Base-by-base conservation (phyloP, 2,113 vertebrate genomes). In the Grammomys surdaster region DNA sequence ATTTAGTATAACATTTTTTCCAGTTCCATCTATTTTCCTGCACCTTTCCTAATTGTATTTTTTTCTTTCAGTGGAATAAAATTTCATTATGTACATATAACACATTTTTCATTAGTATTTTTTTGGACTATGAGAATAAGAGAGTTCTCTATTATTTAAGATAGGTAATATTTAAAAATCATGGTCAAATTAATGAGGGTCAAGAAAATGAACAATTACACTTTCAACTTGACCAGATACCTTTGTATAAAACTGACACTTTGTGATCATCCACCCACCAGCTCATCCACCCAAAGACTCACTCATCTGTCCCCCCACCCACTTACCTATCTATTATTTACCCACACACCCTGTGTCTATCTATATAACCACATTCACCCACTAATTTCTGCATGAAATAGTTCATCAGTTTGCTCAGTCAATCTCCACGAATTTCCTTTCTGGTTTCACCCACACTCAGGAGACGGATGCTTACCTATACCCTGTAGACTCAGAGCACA, bases 151-250 rank as follows among this genome's bases (percentile, higher is more conserved):
- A 22, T 81, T 65, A 33, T 5, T 93, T 84, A 73, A 88, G 46
- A 60, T 77, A 58, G 36, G 60, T 65, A 76, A 95, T 54, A 75
- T 70, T 77, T 92, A 69, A 94, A 91, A 86, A 26, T 33, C 40
- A 70, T 70, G 13, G 75, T 36, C 7, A 86, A 80, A 48, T 20
- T 36, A 54, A 22, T 46, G 26, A 85, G 17, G 10, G 77, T 28
- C 4, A 28, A 96, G 48, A 75, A 93, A 81, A 89, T 28, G 31
- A 10, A 73, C 13, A 46, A 48, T 73, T 85, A 10, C 31, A 72
- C 19, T 58, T 77, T 84, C 33, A 63, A 70, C 48, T 60, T 60
- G 60, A 77, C 14, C 31, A 93, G 60, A 36, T 33, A 72, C 20
- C 7, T 51, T 11, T 89, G 20, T 78, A n/a, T 5, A 73, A 75